A percentile compares a stretch with the other conserved stretches of the same genome.
These are phyloP conservation scores for Ictalurus punctatus DNA, from an alignment of 2,113 vertebrate species.

Conservation along the genomic window DNA sequence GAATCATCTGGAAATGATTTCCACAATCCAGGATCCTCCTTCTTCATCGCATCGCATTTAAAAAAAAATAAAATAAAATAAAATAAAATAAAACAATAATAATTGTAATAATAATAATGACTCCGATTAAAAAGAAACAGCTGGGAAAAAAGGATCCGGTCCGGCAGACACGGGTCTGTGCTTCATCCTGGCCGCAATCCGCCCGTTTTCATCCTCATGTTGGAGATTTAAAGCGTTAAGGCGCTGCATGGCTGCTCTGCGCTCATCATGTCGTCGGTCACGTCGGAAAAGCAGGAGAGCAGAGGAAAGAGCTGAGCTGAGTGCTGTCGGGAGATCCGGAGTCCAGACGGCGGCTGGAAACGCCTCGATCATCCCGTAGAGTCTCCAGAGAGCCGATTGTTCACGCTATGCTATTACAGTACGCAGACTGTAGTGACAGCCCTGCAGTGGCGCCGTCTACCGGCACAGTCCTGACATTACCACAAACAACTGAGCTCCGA, in stretches of 20 bases:
- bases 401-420: slow-evolving; percentile 9
- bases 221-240: neutral
- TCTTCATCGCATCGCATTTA: too few relatives aligned
- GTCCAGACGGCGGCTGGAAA: slow-evolving; percentile 57
- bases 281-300: neutral
- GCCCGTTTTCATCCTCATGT: neutral
- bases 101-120: too few relatives aligned
- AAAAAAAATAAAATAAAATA: too few relatives aligned
- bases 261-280: slow-evolving; percentile 15
- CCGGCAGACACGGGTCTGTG: neutral
- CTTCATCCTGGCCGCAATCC: slow-evolving; percentile 31
- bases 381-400: slow-evolving; percentile 53
- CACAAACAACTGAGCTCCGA: neutral
- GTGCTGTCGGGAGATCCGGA: slow-evolving; percentile 19
- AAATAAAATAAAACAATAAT: neutral
- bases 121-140: neutral
- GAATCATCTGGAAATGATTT: neutral
- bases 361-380: slow-evolving; percentile 52
- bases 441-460: slow-evolving; percentile 30
- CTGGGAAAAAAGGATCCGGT: neutral
- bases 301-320: neutral
- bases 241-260: slow-evolving; percentile 18
- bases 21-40: slow-evolving; percentile 1
- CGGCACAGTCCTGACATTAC: slow-evolving; percentile 16
- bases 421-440: neutral